Conservation (phyloP, 2,113 vertebrate species). For the Phainopepla nitens region DNA sequence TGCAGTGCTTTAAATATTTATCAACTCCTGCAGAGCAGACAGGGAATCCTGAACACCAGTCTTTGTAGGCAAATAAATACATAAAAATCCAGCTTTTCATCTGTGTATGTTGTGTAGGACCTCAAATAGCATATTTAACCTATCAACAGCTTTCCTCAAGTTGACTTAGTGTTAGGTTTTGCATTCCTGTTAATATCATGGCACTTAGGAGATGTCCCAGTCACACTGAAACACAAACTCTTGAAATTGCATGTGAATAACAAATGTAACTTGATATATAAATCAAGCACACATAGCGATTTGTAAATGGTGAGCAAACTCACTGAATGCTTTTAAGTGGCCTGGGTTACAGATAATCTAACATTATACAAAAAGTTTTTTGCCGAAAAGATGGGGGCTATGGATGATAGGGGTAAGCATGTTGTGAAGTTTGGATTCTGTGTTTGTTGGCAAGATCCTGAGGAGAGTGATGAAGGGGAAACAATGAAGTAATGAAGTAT, state of each 20-base stretch:
- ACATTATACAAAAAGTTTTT: background rate
- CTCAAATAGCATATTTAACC: background rate
- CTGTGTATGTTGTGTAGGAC: background rate
- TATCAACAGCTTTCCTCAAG: background rate
- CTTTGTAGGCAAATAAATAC: background rate
- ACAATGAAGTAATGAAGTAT: background rate
- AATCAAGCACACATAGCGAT: background rate
- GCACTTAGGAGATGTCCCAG: background rate
- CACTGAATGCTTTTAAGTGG: background rate
- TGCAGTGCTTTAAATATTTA: slow-evolving; percentile 36
- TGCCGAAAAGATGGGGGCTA: background rate
- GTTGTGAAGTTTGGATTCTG: background rate
- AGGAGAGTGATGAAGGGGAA: background rate
- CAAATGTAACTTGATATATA: background rate
- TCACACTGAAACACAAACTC: background rate
- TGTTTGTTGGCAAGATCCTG: background rate
- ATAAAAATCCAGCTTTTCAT: slow-evolving; percentile 2
- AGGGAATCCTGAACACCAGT: background rate
- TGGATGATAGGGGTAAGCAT: background rate
- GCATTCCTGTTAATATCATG: background rate
- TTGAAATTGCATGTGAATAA: slow-evolving; percentile 35
- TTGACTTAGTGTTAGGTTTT: background rate
- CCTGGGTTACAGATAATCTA: background rate
- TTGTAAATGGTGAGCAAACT: background rate
- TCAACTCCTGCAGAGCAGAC: background rate